Evolutionary conservation across 2,888 invertebrate species (phyloP), one percentile per base, ranked within the genome.

Genomic region (Cerastoderma edule): DNA sequence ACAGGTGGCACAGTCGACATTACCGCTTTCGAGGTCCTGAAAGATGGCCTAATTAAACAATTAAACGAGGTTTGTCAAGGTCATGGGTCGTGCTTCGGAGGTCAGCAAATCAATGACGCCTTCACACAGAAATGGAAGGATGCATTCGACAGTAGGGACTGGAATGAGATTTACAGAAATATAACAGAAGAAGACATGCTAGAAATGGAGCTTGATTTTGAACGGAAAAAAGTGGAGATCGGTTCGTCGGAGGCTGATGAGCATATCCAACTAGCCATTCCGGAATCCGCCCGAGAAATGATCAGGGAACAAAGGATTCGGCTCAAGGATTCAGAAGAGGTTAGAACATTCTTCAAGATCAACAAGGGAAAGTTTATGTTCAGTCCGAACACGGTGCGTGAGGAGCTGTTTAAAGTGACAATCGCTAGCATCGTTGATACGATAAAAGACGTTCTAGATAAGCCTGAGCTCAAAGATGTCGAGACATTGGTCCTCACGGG

Each of bases 171-270:
- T 27, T 73, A 57, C n/a, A 22, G 16, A 22, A 39, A 53, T 30
- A 46, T 39, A 4, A 69, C 66, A 13, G 63, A 70, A 3, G 63
- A 60, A 13, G 74, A 80, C 1, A 44, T 74, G 30, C 27, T 74
- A 10, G 63, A 39, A 39, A 76, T 80, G 71, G 74, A 77, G n/a
- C 32, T 57, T n/a, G 74, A 80, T 28, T 80, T 80, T 63, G 80
- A 80, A 67, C 57, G 57, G 19, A 71, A 53, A 4, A 80, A 80
- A 24, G 73, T 76, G 3, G 33, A 65, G 19, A 72, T 80, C 2
- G 70, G 74, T 28, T 56, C 64, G 1, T 48, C 67, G n/a, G 66
- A 64, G 24, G 35, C 35, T 10, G 70, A 67, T 13, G 67, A 70
- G 46, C 19, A 60, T 19, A 71, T 80, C n/a, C 35, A 35, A 6